Evolutionary conservation across 2,797 vertebrate genomes (phyloP).

Genomic region (Tokudaia muenninki): DNA sequence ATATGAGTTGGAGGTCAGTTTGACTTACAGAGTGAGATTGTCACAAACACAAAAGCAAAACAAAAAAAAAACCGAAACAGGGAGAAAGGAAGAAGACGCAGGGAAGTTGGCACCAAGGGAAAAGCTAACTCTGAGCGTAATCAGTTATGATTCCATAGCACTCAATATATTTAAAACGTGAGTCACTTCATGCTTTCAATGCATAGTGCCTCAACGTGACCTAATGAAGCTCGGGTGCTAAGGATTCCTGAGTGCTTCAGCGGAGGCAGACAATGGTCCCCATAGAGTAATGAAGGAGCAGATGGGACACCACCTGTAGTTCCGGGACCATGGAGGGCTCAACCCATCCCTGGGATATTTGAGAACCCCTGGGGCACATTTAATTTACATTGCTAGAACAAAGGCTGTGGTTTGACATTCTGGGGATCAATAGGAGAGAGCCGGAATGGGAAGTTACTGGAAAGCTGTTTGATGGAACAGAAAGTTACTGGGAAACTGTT

Average conservation of each 20-base stretch:
- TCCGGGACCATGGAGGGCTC: too few species aligned
- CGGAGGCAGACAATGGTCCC: not conserved
- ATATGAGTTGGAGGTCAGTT: not conserved
- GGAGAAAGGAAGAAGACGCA: not conserved
- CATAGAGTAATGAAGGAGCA: not conserved
- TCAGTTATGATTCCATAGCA: not conserved
- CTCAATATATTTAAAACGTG: not conserved
- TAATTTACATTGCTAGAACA: not conserved
- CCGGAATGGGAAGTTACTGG: not conserved
- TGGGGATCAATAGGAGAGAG: not conserved
- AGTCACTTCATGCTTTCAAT: not conserved
- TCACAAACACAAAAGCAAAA: not conserved
- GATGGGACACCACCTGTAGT: not conserved
- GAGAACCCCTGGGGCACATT: not conserved
- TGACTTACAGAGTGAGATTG: not conserved
- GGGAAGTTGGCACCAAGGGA: not conserved
- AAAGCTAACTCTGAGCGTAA: not conserved
- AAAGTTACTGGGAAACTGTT: not conserved
- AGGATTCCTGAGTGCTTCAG: not conserved
- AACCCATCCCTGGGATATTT: not conserved
- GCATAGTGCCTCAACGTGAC: not conserved
- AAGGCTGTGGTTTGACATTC: not conserved
- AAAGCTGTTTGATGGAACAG: not conserved
- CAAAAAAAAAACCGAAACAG: not conserved
- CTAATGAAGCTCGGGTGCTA: not conserved